Conservation (phyloP, 2,797 vertebrate genomes). For the Sebastolobus altivelis region DNA sequence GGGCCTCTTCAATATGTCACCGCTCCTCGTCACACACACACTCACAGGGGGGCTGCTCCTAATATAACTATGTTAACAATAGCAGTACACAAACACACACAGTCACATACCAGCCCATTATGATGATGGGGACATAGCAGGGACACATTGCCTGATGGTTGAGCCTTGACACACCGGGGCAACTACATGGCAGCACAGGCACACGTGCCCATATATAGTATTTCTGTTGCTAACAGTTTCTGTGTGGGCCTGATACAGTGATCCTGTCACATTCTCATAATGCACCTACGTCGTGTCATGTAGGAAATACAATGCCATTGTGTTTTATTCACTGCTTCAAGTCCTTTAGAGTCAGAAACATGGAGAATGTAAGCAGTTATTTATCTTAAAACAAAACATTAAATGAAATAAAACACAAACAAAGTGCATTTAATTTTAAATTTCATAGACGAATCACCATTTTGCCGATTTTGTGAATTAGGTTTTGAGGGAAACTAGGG, state of each 20-base stretch:
- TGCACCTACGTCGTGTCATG: not conserved
- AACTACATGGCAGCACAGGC: not conserved
- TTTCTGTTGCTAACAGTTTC: not conserved
- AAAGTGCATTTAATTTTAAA: not conserved
- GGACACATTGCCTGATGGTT: conserved; percentile 7
- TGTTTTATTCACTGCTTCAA: not conserved
- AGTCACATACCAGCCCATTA: conserved; percentile 12
- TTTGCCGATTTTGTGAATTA: too few relatives aligned
- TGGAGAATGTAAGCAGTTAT: not conserved
- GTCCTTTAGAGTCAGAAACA: not conserved
- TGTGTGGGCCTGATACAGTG: not conserved
- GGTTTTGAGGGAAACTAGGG: too few relatives aligned
- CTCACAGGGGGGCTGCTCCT: conserved; percentile 24
- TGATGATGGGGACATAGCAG: conserved; percentile 33
- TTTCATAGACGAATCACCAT: not conserved
- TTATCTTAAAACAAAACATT: not conserved
- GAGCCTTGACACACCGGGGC: not conserved
- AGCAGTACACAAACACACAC: conserved; percentile 35
- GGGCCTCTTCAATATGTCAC: conserved; percentile 54
- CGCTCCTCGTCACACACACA: conserved; percentile 25
- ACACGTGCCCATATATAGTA: not conserved
- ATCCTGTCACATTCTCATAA: not conserved
- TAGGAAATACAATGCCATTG: not conserved
- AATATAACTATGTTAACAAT: conserved; percentile 60
- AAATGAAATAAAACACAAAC: not conserved